Percentiles rank a stretch among this genome's conserved stretches.
These are phyloP conservation scores for Agonopterix heracliana DNA, from an alignment of 2,888 invertebrate species.

Conservation along the genomic window DNA sequence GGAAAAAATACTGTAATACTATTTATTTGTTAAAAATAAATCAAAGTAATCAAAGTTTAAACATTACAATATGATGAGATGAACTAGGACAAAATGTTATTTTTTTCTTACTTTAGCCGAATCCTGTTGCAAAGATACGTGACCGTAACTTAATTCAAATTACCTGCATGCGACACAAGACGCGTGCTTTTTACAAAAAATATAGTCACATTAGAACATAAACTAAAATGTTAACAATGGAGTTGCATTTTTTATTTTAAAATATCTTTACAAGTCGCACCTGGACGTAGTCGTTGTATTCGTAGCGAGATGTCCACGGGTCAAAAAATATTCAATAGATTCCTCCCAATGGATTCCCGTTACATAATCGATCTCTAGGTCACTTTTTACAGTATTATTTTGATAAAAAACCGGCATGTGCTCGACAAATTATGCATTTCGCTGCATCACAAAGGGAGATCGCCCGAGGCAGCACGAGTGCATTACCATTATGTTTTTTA, in stretches of 20 bases:
- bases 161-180: background rate
- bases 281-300: slow-evolving; percentile 53
- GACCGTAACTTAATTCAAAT: too few species aligned
- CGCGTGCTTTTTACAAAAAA: background rate
- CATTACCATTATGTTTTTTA: slow-evolving; percentile 37
- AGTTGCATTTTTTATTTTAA: slow-evolving; percentile 9
- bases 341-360: slow-evolving; percentile 59
- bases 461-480: slow-evolving; percentile 52
- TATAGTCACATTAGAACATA: too few species aligned
- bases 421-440: slow-evolving; percentile 72
- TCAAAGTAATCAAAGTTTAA: background rate
- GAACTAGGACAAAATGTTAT: too few species aligned
- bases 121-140: too few species aligned
- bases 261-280: slow-evolving; percentile 53
- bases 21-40: slow-evolving; percentile 8
- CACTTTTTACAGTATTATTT: slow-evolving; percentile 49
- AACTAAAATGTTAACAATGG: slow-evolving; percentile 22
- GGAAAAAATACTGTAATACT: slow-evolving; percentile 23
- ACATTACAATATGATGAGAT: too few species aligned
- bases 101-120: too few species aligned
- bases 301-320: slow-evolving; percentile 58
- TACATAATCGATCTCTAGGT: slow-evolving; percentile 59
- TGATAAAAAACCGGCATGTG: slow-evolving; percentile 61
- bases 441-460: slow-evolving; percentile 59
- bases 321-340: slow-evolving; percentile 65